Evolutionary conservation across 2,797 vertebrate genomes (phyloP).

Genomic region (Uromys caudimaculatus): DNA sequence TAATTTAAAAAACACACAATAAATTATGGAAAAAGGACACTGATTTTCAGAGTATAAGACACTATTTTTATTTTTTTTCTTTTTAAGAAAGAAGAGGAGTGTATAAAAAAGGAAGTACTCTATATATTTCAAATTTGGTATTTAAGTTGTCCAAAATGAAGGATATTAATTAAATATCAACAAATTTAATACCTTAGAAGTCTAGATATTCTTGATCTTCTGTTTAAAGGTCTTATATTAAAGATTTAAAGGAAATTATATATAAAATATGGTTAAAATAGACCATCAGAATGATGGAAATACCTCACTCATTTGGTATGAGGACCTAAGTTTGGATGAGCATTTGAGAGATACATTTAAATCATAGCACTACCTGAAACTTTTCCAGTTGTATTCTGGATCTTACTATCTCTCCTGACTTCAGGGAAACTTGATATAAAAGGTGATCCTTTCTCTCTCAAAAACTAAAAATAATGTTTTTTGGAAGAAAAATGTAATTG

Average conservation of each 20-base stretch:
- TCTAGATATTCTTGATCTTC: background rate
- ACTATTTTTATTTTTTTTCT: background rate
- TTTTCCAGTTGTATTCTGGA: background rate
- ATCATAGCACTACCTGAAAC: background rate
- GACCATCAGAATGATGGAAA: background rate
- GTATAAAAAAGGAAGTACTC: background rate
- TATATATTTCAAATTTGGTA: background rate
- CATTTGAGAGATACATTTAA: background rate
- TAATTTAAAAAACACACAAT: constrained; percentile 10
- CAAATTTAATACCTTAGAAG: background rate
- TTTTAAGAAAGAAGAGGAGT: background rate
- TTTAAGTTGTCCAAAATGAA: constrained; percentile 21
- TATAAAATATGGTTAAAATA: background rate
- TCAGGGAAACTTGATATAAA: background rate
- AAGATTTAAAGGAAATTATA: constrained; percentile 1
- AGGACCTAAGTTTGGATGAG: background rate
- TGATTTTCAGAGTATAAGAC: background rate
- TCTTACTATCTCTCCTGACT: background rate
- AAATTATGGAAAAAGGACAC: background rate
- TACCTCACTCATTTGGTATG: background rate
- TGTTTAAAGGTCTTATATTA: background rate
- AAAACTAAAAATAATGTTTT: background rate
- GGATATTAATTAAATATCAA: background rate
- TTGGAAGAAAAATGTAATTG: too few species aligned
- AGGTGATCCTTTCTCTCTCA: background rate